Evolutionary conservation across 1,140 invertebrate species (phyloP).

Genomic region (Papilio machaon): DNA sequence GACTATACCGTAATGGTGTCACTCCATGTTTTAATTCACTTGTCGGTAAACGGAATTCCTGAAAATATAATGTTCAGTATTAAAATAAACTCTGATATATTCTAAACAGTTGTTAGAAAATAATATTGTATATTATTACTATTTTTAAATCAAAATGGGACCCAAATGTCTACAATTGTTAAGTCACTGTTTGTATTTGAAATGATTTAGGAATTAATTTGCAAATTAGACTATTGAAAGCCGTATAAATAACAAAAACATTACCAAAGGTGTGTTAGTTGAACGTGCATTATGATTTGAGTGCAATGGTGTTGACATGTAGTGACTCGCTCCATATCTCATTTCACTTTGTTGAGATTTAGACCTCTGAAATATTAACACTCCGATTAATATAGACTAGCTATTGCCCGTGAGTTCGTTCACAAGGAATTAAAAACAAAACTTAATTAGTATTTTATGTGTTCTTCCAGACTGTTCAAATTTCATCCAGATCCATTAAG

Average conservation of each 20-base stretch:
- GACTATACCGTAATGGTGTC: not conserved
- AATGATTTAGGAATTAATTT: not conserved
- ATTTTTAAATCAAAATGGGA: too few species aligned
- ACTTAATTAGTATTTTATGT: too few species aligned
- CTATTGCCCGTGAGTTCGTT: too few species aligned
- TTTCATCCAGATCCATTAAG: too few species aligned
- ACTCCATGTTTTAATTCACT: constrained; percentile 12
- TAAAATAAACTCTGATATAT: not conserved
- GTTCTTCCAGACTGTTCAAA: too few species aligned
- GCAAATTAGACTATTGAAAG: too few species aligned
- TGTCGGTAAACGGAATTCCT: not conserved
- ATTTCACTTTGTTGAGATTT: constrained; percentile 65
- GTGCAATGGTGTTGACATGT: constrained; percentile 57
- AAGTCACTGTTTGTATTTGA: too few species aligned
- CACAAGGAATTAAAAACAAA: too few species aligned
- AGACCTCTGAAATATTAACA: constrained; percentile 57
- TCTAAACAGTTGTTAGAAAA: too few species aligned
- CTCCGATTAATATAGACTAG: constrained; percentile 24
- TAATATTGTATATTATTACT: too few species aligned
- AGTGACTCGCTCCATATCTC: constrained; percentile 53
- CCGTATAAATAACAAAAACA: constrained; percentile 25
- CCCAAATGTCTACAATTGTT: too few species aligned
- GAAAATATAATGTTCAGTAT: not conserved
- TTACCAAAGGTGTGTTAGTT: constrained; percentile 67
- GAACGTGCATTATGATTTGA: constrained; percentile 54